A percentile compares a stretch with the other conserved stretches of the same genome.
Evolutionary conservation across 2,888 invertebrate species (phyloP).

Genomic region (Folsomia manolachei): DNA sequence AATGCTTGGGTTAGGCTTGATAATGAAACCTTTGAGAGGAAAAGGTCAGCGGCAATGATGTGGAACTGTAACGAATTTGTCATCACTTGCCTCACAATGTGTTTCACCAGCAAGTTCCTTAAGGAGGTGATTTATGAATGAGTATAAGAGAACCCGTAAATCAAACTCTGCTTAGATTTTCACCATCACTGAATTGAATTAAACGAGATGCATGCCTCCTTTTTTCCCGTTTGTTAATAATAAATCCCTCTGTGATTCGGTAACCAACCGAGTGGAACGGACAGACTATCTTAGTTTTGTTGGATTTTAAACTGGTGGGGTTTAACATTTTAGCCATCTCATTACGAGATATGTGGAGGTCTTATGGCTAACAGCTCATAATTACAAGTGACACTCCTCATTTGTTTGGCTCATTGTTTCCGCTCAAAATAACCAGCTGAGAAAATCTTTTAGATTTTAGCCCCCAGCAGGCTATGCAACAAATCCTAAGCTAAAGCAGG

Average conservation of each 20-base stretch:
- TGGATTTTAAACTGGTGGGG: neutral
- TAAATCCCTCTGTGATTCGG: too few species aligned
- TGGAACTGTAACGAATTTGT: constrained; percentile 51
- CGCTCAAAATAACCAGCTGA: too few species aligned
- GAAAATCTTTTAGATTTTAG: too few species aligned
- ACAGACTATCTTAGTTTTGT: too few species aligned
- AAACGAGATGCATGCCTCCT: too few species aligned
- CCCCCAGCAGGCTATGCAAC: too few species aligned
- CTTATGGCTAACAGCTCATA: too few species aligned
- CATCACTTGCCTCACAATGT: constrained; percentile 50
- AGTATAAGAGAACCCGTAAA: constrained; percentile 42
- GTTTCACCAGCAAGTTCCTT: constrained; percentile 46
- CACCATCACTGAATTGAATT: neutral
- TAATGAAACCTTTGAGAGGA: neutral
- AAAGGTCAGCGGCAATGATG: constrained; percentile 48
- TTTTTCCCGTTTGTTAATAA: neutral
- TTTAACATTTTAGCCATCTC: neutral
- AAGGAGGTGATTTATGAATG: constrained; percentile 49
- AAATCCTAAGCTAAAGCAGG: neutral
- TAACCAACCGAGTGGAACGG: too few species aligned
- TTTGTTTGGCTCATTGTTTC: neutral
- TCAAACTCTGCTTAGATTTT: constrained; percentile 35
- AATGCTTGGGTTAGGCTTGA: too few species aligned
- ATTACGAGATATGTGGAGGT: too few species aligned
- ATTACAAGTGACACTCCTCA: neutral